Evolutionary conservation across 2,797 vertebrate genomes (phyloP), one percentile per base, ranked within the genome.

Genomic region (Tokudaia muenninki): DNA sequence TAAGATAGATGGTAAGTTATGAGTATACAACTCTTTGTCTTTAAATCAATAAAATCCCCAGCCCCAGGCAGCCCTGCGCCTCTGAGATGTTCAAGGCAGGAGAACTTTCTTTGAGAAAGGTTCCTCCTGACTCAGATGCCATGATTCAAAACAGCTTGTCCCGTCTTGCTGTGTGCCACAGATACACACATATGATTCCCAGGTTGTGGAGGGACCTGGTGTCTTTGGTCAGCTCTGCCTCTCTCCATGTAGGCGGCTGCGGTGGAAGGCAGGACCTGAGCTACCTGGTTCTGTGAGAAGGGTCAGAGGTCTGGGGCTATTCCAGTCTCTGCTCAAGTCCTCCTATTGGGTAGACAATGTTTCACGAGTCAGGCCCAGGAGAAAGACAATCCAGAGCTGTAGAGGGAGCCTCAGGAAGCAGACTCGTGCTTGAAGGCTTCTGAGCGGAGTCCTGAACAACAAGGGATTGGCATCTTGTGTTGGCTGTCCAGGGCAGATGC

Each of bases 11-110:
- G 98, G 98, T 98, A 98, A 98, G 98, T 98, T 98, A 98, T 96
- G 98, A 98, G 98, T 97, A 98, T 98, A 98, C 98, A 98, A 98
- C 98, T 98, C 98, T 98, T 98, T 98, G 98, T 98, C 98, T 97
- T 96, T 94, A 97, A 98, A 97, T 98, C 97, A 98, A 98, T 98
- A 98, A 98, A 98, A n/a, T n/a, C 97, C 98, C 97, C 98, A 97
- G 98, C 97, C 98, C 98, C 97, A 97, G 98, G 98, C 98, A 97
- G 97, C 86, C 93, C 94, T 94, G 97, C 96, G 98, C 87, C 97
- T 98, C 95, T 92, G 63, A 97, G 98, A 95, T 96, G 92, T 98
- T 98, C 98, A 96, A 98, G 98, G 98, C 98, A 98, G 98, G 97
- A 97, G 92, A 97, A 44, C 91, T 93, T 98, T 98, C 98, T 98